These are phyloP conservation scores for Manis crassicaudata DNA, from an alignment of 2,797 vertebrate species.

Conservation along the genomic window DNA sequence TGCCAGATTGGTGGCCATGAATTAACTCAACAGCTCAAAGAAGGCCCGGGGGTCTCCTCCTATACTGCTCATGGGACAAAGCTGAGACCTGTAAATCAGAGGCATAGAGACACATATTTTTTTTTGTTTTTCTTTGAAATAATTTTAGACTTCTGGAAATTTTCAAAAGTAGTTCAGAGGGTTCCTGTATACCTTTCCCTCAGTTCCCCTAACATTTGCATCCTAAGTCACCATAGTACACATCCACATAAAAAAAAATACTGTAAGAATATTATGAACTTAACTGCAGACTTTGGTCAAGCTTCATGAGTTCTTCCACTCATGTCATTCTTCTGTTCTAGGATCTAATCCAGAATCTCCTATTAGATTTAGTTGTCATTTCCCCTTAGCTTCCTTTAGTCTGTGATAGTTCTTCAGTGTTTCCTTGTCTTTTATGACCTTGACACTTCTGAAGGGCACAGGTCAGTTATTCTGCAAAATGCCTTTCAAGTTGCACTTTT, in stretches of 20 bases:
- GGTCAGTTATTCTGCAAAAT: neutral
- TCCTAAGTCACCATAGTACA: neutral
- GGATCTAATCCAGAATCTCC: neutral
- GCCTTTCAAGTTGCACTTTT: neutral
- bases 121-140: neutral
- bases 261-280: neutral
- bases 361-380: neutral
- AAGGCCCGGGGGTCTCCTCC: neutral
- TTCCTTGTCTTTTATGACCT: neutral
- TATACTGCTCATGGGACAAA: neutral
- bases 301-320: neutral
- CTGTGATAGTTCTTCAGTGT: neutral
- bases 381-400: neutral
- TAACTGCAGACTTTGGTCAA: neutral
- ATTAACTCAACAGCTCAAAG: neutral
- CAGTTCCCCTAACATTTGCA: neutral
- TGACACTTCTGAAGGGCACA: neutral
- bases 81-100: neutral
- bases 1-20: neutral
- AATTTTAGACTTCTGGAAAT: neutral
- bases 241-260: neutral
- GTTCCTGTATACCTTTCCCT: neutral
- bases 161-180: neutral
- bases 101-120: neutral
- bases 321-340: neutral